These are phyloP conservation scores for Boloria euphrosyne DNA, from an alignment of 2,888 invertebrate genomes.

Conservation along the genomic window DNA sequence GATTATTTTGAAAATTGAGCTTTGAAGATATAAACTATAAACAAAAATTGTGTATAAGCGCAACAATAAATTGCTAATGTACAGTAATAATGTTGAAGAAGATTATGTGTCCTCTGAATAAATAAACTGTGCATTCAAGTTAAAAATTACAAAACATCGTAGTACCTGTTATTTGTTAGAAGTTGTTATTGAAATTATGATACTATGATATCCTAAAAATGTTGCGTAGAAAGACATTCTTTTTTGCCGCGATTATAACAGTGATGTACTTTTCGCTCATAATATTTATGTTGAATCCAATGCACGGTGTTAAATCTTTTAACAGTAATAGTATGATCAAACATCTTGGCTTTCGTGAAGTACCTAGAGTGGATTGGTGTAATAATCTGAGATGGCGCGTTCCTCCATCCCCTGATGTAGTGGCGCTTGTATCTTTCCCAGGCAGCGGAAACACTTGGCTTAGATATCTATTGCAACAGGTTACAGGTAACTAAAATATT, in stretches of 20 bases:
- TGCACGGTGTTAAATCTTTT: conserved; percentile 58
- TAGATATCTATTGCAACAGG: conserved; percentile 89
- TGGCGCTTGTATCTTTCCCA: conserved; percentile 89
- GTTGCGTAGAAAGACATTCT: conserved; percentile 67
- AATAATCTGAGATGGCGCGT: conserved; percentile 71
- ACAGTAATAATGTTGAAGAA: no score
- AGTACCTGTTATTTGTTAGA: no score
- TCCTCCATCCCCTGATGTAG: conserved; percentile 73
- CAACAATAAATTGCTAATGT: no score
- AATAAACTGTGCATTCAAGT: no score
- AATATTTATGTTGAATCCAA: conserved; percentile 66
- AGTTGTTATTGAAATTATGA: not conserved
- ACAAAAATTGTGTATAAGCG: no score
- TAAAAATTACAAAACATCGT: no score
- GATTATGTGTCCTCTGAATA: no score
- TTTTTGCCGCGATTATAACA: conserved; percentile 63
- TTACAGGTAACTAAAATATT: conserved; percentile 82
- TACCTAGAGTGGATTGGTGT: conserved; percentile 77
- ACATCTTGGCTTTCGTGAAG: conserved; percentile 58
- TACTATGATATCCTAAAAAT: conserved; percentile 43
- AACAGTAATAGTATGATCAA: conserved; percentile 58
- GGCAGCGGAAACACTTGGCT: conserved; percentile 95
- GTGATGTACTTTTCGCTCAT: conserved; percentile 71
- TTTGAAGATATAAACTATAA: no score
- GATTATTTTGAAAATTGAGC: no score